phyloP scores from a whole-genome alignment of 2,113 vertebrate genomes.

The Panthera uncia region DNA sequence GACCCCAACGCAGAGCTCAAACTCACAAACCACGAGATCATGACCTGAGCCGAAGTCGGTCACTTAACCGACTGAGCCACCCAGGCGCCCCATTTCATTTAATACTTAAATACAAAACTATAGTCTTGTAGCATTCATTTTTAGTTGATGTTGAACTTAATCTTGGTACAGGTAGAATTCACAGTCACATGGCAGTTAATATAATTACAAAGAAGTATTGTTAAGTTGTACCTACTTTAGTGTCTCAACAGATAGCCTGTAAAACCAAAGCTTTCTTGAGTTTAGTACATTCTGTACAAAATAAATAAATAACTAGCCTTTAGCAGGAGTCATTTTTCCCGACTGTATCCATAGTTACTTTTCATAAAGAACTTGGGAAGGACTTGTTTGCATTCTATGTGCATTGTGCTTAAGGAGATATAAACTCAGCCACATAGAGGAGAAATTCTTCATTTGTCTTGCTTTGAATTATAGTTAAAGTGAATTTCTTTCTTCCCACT shows the following conservation, averaged over 20 bases:
- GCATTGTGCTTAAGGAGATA: conserved; percentile 23
- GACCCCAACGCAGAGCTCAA: no score
- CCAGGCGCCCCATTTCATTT: not conserved
- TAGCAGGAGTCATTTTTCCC: conserved; percentile 18
- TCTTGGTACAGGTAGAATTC: conserved; percentile 20
- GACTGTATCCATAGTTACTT: not conserved
- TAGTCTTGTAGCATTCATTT: conserved; percentile 3
- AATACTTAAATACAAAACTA: conserved; percentile 14
- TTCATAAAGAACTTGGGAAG: conserved; percentile 29
- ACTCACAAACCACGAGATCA: no score
- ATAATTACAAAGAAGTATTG: conserved; percentile 28
- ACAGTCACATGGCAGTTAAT: conserved; percentile 14
- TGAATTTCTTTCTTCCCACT: not conserved
- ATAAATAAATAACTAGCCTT: not conserved
- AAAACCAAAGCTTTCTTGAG: conserved; percentile 43
- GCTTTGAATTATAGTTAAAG: conserved; percentile 33
- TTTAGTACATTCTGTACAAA: conserved; percentile 3
- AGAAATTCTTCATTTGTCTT: conserved; percentile 38
- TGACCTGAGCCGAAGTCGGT: no score
- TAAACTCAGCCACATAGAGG: not conserved
- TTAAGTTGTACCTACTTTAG: not conserved
- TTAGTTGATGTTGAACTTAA: conserved; percentile 1
- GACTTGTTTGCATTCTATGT: conserved; percentile 32
- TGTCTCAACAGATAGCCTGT: not conserved
- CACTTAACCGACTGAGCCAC: no score